Evolutionary conservation across 2,797 vertebrate genomes (phyloP).

Genomic region (Rhabdophis nuchalis): DNA sequence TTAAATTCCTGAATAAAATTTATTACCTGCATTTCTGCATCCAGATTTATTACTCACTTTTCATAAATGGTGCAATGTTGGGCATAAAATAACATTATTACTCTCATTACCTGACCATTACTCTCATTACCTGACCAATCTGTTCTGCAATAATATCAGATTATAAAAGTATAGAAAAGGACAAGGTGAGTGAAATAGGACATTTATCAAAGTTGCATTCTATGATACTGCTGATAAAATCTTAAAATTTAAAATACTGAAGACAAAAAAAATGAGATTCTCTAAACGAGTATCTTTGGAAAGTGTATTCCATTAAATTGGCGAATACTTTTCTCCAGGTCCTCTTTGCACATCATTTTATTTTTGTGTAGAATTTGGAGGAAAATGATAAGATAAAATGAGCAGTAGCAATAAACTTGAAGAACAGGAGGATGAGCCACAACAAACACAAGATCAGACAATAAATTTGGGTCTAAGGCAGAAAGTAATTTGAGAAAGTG

Average conservation of each 20-base stretch:
- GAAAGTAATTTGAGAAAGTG: background rate
- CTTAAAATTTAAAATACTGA: background rate
- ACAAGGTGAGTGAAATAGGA: background rate
- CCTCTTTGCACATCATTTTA: background rate
- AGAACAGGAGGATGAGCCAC: background rate
- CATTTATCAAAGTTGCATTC: background rate
- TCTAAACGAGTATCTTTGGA: background rate
- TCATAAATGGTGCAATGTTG: background rate
- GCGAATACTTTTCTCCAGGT: background rate
- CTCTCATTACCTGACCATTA: background rate
- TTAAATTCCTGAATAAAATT: background rate
- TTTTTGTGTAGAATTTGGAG: background rate
- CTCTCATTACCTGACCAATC: background rate
- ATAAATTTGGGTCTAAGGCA: background rate
- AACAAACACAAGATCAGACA: background rate
- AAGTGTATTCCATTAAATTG: background rate
- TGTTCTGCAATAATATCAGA: background rate
- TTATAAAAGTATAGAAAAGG: background rate
- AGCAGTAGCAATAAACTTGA: background rate
- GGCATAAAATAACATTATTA: background rate
- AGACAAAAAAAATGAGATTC: background rate
- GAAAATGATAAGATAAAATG: background rate
- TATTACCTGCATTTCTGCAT: too few species aligned
- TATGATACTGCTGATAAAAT: background rate
- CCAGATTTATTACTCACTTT: background rate